Conservation (phyloP, 2,888 invertebrate species). For the Biston betularia region DNA sequence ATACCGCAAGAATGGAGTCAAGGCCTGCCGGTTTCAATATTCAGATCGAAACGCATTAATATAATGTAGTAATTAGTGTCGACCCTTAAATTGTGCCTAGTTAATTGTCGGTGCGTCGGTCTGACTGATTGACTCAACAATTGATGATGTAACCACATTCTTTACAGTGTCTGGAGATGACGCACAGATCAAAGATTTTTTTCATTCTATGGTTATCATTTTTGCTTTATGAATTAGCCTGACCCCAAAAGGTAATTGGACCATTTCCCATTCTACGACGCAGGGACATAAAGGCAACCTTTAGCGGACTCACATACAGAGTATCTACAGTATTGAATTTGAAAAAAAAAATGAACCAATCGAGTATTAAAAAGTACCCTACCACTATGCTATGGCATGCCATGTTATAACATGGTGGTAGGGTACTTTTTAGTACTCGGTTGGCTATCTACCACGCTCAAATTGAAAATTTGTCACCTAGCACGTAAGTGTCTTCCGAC, state of each 20-base stretch:
- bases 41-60: constrained; percentile 37
- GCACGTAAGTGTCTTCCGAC: too few relatives aligned
- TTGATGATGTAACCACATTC: constrained; percentile 45
- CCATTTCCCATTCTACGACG: too few relatives aligned
- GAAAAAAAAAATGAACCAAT: too few relatives aligned
- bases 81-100: constrained; percentile 41
- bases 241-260: neutral
- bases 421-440: too few relatives aligned
- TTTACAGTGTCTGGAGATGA: constrained; percentile 39
- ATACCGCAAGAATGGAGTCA: constrained; percentile 29
- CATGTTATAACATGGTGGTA: too few relatives aligned
- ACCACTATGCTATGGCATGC: too few relatives aligned
- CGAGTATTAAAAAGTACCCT: too few relatives aligned
- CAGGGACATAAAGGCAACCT: too few relatives aligned
- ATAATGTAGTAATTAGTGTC: constrained; percentile 39
- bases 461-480: too few relatives aligned
- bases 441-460: too few relatives aligned
- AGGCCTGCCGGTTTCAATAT: constrained; percentile 30
- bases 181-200: constrained; percentile 24
- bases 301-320: too few relatives aligned
- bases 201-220: neutral
- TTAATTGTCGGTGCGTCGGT: constrained; percentile 43
- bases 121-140: constrained; percentile 33
- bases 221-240: neutral
- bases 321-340: too few relatives aligned